Base-by-base conservation (phyloP, 2,797 vertebrate genomes). In the Onychomys leucogaster region DNA sequence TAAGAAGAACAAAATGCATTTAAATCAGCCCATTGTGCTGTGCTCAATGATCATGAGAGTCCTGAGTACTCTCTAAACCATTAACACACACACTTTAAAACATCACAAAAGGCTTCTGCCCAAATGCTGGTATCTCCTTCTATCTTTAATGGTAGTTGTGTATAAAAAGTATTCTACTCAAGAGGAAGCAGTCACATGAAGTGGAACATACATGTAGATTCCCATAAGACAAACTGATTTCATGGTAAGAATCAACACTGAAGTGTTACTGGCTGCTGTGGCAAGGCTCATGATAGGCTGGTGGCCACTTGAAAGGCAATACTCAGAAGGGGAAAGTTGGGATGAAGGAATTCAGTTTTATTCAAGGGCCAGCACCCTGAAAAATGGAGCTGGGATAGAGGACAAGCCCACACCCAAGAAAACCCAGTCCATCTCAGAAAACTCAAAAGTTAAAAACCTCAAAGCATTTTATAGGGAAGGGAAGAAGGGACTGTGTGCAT, bases 121-220 rank as follows among this genome's bases (percentile, higher is more conserved):
- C 32, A 46, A 77, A 57, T 16, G 32, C 25, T 41, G 7, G 43
- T 6, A 41, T 49, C 59, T 75, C 46, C 71, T 86, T 93, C 61
- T 73, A 14, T 82, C 41, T 96, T 84, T 89, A 86, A 86, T 49
- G 32, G 25, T 9, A 89, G 25, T 87, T 23, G 0, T 14, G 34
- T 17, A 32, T 43, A 46, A 69, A 90, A 96, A 93, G 69, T 77
- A 88, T 61, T 89, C 67, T 82, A 85, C 61, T 89, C 52, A 73
- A 73, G 59, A 81, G 27, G 52, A 25, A 27, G 46, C 37, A 63
- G 90, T 73, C 55, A 73, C 21, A n/a, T 49, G 41, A 80, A 89
- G 87, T 67, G 93, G 91, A 75, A 87, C 63, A 61, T 0, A 67
- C 21, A 41, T 16, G 23, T 19, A 82, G 14, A 77, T 41, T 69